A percentile compares a stretch with the other conserved stretches of the same genome.
phyloP scores from a whole-genome alignment of 2,113 vertebrate genomes.

The Clarias macrocephalus region DNA sequence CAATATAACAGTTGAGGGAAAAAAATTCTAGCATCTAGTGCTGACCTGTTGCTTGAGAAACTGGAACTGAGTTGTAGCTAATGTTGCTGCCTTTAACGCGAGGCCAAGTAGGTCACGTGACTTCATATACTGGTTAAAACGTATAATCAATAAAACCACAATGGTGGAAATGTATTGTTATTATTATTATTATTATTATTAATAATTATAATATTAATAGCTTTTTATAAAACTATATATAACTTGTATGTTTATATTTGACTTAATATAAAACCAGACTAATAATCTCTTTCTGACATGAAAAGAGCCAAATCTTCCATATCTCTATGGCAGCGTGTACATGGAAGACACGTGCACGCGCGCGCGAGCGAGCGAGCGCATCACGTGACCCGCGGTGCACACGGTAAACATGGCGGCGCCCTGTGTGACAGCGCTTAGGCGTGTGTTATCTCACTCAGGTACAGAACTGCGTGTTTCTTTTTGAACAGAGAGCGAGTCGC shows the following conservation, averaged over 20 bases:
- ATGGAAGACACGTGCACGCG: background rate
- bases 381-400: slow-evolving; percentile 24
- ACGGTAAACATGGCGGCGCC: slow-evolving; percentile 43
- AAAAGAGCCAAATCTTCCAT: too few relatives aligned
- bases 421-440: slow-evolving; percentile 4
- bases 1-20: background rate
- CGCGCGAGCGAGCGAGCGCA: background rate
- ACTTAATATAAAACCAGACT: background rate
- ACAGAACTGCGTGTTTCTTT: background rate
- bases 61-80: background rate
- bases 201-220: too few relatives aligned
- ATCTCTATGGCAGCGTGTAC: background rate
- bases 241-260: background rate
- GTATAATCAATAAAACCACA: background rate
- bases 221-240: background rate
- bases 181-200: background rate
- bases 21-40: background rate
- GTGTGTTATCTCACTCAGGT: slow-evolving; percentile 27
- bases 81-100: background rate
- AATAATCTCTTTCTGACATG: background rate
- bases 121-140: background rate
- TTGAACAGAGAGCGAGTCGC: background rate
- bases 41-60: background rate
- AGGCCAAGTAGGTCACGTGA: too few relatives aligned
- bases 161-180: background rate